Percentiles rank a stretch among this genome's conserved stretches.
Evolutionary conservation across 2,797 vertebrate genomes (phyloP).

Genomic region (Sardinella longiceps): DNA sequence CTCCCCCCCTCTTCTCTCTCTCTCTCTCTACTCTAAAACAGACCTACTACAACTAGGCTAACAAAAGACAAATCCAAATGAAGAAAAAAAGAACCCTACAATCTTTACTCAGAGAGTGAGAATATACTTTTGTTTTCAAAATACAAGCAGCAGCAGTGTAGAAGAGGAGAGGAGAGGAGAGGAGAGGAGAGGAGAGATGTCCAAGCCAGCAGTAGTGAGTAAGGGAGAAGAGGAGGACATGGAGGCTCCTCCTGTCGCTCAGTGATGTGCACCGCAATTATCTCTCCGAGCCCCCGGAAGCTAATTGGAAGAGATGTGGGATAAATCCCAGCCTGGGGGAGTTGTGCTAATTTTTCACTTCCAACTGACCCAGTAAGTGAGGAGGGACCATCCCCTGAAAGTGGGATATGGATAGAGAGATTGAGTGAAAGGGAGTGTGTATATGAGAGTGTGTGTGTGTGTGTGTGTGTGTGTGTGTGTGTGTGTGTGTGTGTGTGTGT

Average conservation of each 20-base stretch:
- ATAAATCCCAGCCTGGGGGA: conserved; percentile 75
- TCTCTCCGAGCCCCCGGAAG: conserved; percentile 69
- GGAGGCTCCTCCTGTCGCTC: conserved; percentile 57
- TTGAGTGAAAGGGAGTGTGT: conserved; percentile 34
- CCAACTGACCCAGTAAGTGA: conserved; percentile 76
- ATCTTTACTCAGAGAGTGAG: not conserved
- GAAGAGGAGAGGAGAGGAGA: conserved; percentile 24
- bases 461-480: not conserved
- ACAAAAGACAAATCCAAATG: not conserved
- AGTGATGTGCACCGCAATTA: conserved; percentile 68
- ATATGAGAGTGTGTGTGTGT: not conserved
- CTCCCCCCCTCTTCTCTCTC: conserved; percentile 26
- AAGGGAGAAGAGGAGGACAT: conserved; percentile 18
- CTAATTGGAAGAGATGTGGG: conserved; percentile 79
- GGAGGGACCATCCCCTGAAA: conserved; percentile 59
- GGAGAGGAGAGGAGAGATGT: conserved; percentile 49
- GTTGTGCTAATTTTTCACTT: conserved; percentile 74
- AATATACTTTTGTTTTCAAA: conserved; percentile 10
- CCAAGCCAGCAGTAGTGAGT: conserved; percentile 52
- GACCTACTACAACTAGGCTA: not conserved
- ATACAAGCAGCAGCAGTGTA: conserved; percentile 43
- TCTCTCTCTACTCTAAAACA: conserved; percentile 44
- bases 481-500: not conserved
- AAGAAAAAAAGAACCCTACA: not conserved
- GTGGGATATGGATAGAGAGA: conserved; percentile 45